A percentile compares a stretch with the other conserved stretches of the same genome.
These are phyloP conservation scores for Gastracanthus pulcherrimus DNA, from an alignment of 2,888 invertebrate genomes.

Conservation along the genomic window DNA sequence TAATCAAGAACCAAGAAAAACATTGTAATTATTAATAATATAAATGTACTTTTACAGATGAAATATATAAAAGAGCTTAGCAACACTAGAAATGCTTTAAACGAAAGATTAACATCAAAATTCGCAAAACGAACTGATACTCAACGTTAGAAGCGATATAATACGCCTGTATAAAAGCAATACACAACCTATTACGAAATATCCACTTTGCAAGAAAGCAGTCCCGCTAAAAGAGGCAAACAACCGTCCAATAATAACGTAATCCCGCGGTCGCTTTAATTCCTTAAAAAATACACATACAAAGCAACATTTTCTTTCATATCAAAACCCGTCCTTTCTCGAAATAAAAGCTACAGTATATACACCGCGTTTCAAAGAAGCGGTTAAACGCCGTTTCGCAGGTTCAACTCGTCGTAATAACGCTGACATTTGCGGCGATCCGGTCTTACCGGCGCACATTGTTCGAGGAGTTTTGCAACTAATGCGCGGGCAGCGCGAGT, in stretches of 20 bases:
- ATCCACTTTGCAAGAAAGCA: neutral
- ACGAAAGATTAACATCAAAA: too few species aligned
- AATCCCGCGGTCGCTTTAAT: neutral
- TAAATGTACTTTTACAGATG: too few species aligned
- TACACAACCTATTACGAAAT: neutral
- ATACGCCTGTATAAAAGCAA: neutral
- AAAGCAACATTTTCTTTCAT: neutral
- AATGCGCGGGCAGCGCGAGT: too few species aligned
- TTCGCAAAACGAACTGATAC: too few species aligned
- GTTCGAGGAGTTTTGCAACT: neutral
- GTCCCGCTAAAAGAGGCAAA: neutral
- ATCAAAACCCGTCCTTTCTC: neutral
- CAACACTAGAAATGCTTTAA: too few species aligned
- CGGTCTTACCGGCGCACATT: neutral
- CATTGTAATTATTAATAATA: too few species aligned
- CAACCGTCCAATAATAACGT: neutral
- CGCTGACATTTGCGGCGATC: neutral
- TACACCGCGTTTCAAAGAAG: neutral
- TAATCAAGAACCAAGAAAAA: too few species aligned
- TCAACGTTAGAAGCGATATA: too few species aligned
- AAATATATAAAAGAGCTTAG: too few species aligned
- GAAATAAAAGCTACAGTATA: neutral
- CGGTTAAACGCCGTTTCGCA: neutral
- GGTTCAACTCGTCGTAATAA: neutral
- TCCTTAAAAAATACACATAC: neutral